Conservation (phyloP, 2,113 vertebrate genomes). For the Aptenodytes patagonicus region DNA sequence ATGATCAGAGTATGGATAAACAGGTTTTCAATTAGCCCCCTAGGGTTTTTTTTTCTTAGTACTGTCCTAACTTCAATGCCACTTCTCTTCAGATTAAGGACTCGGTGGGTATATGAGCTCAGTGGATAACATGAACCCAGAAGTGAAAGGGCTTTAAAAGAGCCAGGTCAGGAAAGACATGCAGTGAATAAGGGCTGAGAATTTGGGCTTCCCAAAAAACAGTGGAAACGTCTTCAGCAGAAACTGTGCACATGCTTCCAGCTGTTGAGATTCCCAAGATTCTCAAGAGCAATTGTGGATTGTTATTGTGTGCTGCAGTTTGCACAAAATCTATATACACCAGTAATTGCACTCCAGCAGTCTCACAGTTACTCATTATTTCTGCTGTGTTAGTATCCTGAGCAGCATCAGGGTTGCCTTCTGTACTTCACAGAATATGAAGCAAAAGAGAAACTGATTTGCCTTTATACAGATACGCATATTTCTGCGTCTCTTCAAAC, state of each 20-base stretch:
- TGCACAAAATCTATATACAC: not conserved
- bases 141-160: not conserved
- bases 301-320: not conserved
- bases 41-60: not conserved
- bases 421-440: not conserved
- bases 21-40: not conserved
- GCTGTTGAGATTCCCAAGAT: not conserved
- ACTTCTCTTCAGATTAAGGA: not conserved
- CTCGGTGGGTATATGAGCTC: rapidly evolving
- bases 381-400: not conserved
- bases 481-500: not conserved
- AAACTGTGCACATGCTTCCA: not conserved
- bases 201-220: not conserved
- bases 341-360: not conserved
- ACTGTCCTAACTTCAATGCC: not conserved
- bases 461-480: not conserved
- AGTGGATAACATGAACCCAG: not conserved
- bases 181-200: not conserved
- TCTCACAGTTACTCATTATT: not conserved
- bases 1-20: not conserved
- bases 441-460: not conserved
- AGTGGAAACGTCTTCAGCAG: not conserved
- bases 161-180: not conserved
- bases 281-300: not conserved
- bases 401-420: not conserved